Base-by-base conservation (phyloP, 1,140 invertebrate species). In the Drosophila gunungcola region DNA sequence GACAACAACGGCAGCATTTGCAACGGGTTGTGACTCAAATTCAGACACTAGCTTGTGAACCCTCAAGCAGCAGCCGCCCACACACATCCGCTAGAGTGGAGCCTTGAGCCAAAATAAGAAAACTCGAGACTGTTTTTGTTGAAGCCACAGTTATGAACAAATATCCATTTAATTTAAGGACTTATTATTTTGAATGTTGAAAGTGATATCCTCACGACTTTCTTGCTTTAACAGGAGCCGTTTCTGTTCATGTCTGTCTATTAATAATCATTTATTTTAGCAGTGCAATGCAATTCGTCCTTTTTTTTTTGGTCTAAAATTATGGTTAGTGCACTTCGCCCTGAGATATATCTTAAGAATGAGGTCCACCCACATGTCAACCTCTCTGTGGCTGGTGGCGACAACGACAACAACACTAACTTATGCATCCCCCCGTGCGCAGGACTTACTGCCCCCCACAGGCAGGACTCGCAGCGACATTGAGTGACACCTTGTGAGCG, bases 351-450 rank as follows among this genome's bases (percentile, higher is more conserved):
- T 29, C 7, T 10, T 10, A 6, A 5, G 48, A 52, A 27, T 42
- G 11, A n/a, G 64, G 39, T 51, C 32, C 64, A 65, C 11, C 46
- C 38, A 29, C 42, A 49, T 38, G 3, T 4, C 27, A 36, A 4
- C 36, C 36, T 48, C 36, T 54, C 27, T 10, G 16, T 41, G 42
- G 65, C 34, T 27, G 67, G 68, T 51, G 68, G 29, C 29, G 43
- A 53, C 52, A 69, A 48, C 51, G 78, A 82, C 83, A 86, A 70
- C 64, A 76, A 70, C 69, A 73, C 76, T 88, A 79, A 83, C 70
- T 86, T 73, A 65, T 51, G 79, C 57, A 74, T 2, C 27, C 42
- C 52, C 48, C n/a, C 36, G 27, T 5, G 36, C 38, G 38, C 46
- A 67, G 67, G 38, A 49, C 38, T 72, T 70, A 48, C 68, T 38